Conservation (phyloP, 2,797 vertebrate species). For the Okamejei kenojei region DNA sequence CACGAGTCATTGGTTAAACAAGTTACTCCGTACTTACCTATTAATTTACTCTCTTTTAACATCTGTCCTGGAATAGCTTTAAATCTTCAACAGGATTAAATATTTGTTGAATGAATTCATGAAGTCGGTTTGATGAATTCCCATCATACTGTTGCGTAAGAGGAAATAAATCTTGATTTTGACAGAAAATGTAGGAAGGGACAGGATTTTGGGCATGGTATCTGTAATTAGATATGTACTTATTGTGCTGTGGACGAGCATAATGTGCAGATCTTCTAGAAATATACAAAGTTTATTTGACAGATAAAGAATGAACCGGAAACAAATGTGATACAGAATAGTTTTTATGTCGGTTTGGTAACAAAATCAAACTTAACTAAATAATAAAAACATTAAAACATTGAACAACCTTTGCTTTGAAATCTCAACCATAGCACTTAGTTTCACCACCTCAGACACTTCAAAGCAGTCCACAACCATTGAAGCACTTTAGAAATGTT, state of each 20-base stretch:
- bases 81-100: background rate
- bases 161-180: background rate
- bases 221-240: background rate
- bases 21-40: background rate
- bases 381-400: background rate
- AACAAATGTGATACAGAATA: background rate
- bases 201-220: background rate
- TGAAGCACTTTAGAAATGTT: background rate
- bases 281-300: slow-evolving; percentile 26
- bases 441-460: background rate
- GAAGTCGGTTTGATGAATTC: background rate
- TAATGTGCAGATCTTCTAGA: background rate
- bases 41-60: background rate
- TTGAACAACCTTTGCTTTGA: background rate
- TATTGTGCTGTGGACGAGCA: background rate
- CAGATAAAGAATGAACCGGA: background rate
- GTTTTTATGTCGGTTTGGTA: background rate
- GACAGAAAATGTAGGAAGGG: background rate
- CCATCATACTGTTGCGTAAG: background rate
- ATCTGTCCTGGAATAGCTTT: background rate
- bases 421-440: background rate
- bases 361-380: background rate
- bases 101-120: too few species aligned
- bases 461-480: too few species aligned
- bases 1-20: background rate